Evolutionary conservation across 2,888 invertebrate species (phyloP), one percentile per base, ranked within the genome.

Genomic region (Andrena fulva): DNA sequence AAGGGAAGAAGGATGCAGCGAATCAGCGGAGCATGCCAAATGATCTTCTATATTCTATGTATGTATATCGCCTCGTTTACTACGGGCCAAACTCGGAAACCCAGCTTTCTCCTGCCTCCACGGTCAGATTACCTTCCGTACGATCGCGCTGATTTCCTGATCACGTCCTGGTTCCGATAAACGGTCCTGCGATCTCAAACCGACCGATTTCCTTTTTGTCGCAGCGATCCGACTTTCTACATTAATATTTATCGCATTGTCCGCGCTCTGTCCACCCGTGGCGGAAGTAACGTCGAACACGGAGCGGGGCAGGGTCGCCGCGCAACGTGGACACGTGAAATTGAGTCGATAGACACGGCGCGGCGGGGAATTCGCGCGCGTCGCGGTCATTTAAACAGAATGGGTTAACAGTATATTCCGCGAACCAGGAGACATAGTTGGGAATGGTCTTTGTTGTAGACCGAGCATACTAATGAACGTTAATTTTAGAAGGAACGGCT

Each of bases 61-160:
- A 83, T 79, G 82, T 84, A 71, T 79, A 83, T 86, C 85, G 84
- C 86, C 68, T 85, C 70, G 85, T 90, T 87, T 86, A 59, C 76
- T 70, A 68, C 75, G 85, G 84, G 81, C 84, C 80, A 85, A 86
- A 78, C 77, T 86, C 81, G 82, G 82, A 69, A 86, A 64, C 59
- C 59, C 77, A 87, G 89, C 89, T 89, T 89, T 89, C 89, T 80
- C 89, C 87, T 67, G 80, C 73, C 72, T 80, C 71, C 85, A 76
- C 71, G 86, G 74, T 86, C 74, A 76, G 76, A 79, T 88, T 85
- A 79, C 72, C 81, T 79, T 79, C 70, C 35, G 78, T 73, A 67
- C 69, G 83, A 82, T 84, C 82, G 80, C 77, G 60, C 80, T 74
- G 78, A 84, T 89, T 89, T 85, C 81, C 80, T 78, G 85, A 87